phyloP scores from a whole-genome alignment of 2,888 invertebrate species.

The Hyalella azteca region DNA sequence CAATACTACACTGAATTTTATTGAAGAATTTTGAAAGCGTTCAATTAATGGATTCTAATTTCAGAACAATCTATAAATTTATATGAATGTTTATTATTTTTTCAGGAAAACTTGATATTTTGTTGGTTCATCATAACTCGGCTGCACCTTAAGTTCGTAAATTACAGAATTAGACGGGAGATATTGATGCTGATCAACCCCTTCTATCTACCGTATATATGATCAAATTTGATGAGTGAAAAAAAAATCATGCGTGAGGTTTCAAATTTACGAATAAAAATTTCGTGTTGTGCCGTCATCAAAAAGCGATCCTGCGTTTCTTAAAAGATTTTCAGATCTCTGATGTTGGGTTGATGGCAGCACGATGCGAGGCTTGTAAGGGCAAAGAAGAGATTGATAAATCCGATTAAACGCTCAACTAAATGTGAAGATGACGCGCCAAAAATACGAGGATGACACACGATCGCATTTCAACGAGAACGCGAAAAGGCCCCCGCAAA shows the following conservation, averaged over 20 bases:
- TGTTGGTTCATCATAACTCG: too few relatives aligned
- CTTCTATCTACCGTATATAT: neutral
- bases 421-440: neutral
- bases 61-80: too few relatives aligned
- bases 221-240: neutral
- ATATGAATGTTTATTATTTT: too few relatives aligned
- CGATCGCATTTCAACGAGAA: neutral
- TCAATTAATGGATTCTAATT: too few relatives aligned
- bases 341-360: neutral
- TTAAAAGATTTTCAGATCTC: neutral
- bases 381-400: slow-evolving; percentile 4
- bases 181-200: too few relatives aligned
- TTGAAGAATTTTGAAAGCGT: too few relatives aligned
- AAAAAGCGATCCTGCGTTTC: neutral
- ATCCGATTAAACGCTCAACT: slow-evolving; percentile 13
- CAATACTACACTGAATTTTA: too few relatives aligned
- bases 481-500: too few relatives aligned
- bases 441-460: slow-evolving; percentile 6
- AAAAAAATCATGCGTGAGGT: neutral
- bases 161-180: too few relatives aligned
- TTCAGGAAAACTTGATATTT: too few relatives aligned
- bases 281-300: neutral
- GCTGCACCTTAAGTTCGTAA: too few relatives aligned
- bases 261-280: neutral
- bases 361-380: neutral